Conservation (phyloP, 2,888 invertebrate genomes). For the Sminthurides aquaticus region DNA sequence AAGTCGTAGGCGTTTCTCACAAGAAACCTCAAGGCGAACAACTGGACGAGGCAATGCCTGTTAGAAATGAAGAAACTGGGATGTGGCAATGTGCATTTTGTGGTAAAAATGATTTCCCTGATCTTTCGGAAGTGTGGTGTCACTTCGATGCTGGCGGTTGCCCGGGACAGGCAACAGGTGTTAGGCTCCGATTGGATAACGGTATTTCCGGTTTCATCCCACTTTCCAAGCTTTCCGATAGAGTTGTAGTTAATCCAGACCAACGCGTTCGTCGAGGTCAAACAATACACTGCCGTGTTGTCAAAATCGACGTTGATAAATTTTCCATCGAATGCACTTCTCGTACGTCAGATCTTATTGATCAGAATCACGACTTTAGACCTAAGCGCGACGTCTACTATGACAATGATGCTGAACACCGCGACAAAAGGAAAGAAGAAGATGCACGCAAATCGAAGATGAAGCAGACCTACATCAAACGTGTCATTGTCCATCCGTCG, state of each 20-base stretch:
- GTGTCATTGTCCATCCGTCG: conserved; percentile 94
- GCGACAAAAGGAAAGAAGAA: conserved; percentile 67
- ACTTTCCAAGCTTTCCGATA: conserved; percentile 82
- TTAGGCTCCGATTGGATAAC: conserved; percentile 83
- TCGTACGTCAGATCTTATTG: conserved; percentile 82
- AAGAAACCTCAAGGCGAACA: conserved; percentile 87
- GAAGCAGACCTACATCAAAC: conserved; percentile 71
- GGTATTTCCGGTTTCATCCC: conserved; percentile 87
- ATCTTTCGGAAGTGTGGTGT: conserved; percentile 92
- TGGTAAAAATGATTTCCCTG: conserved; percentile 89
- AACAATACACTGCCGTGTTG: conserved; percentile 76
- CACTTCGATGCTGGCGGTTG: conserved; percentile 95
- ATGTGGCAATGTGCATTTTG: conserved; percentile 98
- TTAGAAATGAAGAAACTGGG: conserved; percentile 86
- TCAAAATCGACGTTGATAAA: conserved; percentile 91
- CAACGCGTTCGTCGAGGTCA: conserved; percentile 80
- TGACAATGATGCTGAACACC: conserved; percentile 75
- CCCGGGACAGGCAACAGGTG: conserved; percentile 90
- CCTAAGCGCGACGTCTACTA: conserved; percentile 84
- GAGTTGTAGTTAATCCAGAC: conserved; percentile 84
- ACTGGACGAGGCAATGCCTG: conserved; percentile 90
- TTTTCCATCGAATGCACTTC: conserved; percentile 90
- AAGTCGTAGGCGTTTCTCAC: conserved; percentile 67
- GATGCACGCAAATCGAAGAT: conserved; percentile 76
- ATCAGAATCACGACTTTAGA: conserved; percentile 78